These are phyloP conservation scores for Chamaedrilus cognettii DNA, from an alignment of 2,888 invertebrate species.

Conservation along the genomic window DNA sequence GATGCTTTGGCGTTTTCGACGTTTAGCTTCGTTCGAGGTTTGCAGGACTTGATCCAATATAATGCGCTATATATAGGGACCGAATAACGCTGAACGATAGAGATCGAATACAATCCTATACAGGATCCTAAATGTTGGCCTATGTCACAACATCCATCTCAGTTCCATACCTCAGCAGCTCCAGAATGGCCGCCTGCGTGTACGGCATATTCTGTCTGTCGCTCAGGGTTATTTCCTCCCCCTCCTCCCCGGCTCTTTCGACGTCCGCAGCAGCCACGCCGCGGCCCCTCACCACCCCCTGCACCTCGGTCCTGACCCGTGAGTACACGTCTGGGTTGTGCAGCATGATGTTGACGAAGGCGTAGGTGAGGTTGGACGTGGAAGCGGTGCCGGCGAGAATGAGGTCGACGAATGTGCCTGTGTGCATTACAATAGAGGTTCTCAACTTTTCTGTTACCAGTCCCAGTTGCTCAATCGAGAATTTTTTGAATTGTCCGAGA, in stretches of 20 bases:
- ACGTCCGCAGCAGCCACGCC: neutral
- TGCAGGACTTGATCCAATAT: too few species aligned
- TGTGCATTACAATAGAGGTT: too few species aligned
- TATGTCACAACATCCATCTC: too few species aligned
- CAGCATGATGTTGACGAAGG: slow-evolving; percentile 22
- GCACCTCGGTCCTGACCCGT: slow-evolving; percentile 6
- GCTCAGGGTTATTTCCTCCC: neutral
- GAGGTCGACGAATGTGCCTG: slow-evolving; percentile 18
- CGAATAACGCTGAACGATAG: too few species aligned
- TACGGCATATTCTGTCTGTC: slow-evolving; percentile 14
- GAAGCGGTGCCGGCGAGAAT: slow-evolving; percentile 18
- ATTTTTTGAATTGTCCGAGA: too few species aligned
- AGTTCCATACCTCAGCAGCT: slow-evolving; percentile 17
- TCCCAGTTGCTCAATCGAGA: too few species aligned
- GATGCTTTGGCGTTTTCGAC: too few species aligned
- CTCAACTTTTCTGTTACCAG: too few species aligned
- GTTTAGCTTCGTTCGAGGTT: too few species aligned
- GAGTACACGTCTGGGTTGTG: slow-evolving; percentile 10
- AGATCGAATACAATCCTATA: too few species aligned
- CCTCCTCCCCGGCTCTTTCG: neutral
- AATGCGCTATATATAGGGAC: too few species aligned
- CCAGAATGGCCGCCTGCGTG: slow-evolving; percentile 19
- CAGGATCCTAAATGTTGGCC: too few species aligned
- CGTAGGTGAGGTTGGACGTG: slow-evolving; percentile 15
- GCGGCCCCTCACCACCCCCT: neutral